These are phyloP conservation scores for Musca domestica DNA, from an alignment of 1,140 invertebrate species.

Conservation along the genomic window DNA sequence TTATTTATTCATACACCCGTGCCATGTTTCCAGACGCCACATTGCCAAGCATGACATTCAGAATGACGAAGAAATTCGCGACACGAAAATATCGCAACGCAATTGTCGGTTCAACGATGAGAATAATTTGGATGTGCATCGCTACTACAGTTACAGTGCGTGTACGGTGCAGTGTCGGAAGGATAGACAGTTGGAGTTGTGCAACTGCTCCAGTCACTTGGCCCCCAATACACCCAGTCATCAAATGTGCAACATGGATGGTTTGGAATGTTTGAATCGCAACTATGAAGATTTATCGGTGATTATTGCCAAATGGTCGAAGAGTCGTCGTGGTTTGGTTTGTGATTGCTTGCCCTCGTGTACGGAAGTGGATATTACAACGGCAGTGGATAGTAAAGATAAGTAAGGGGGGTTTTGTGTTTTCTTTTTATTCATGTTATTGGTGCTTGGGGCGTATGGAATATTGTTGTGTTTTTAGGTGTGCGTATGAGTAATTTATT, in stretches of 20 bases:
- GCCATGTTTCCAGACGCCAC: slow-evolving; percentile 51
- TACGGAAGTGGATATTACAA: slow-evolving; percentile 62
- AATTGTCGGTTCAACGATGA: slow-evolving; percentile 66
- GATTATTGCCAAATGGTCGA: slow-evolving; percentile 56
- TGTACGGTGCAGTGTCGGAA: slow-evolving; percentile 68
- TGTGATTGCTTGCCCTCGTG: slow-evolving; percentile 65
- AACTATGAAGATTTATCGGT: slow-evolving; percentile 63
- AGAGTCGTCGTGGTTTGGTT: slow-evolving; percentile 56
- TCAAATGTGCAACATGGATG: slow-evolving; percentile 61
- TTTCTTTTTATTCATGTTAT: too few species aligned
- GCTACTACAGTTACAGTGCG: slow-evolving; percentile 66
- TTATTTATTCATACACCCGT: background rate
- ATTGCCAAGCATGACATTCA: slow-evolving; percentile 61
- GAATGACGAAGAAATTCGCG: slow-evolving; percentile 59
- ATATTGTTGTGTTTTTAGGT: background rate
- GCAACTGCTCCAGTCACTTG: slow-evolving; percentile 67
- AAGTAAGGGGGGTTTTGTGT: slow-evolving; percentile 27
- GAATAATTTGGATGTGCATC: slow-evolving; percentile 62
- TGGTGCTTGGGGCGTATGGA: too few species aligned
- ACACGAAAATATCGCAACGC: slow-evolving; percentile 58
- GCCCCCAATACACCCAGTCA: slow-evolving; percentile 59
- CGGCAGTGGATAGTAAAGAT: slow-evolving; percentile 58
- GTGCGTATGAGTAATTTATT: background rate
- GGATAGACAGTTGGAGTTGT: slow-evolving; percentile 60
- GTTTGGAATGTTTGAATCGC: slow-evolving; percentile 61